Evolutionary conservation across 1,140 invertebrate species (phyloP), one percentile per base, ranked within the genome.

Genomic region (Drepana arcuata): DNA sequence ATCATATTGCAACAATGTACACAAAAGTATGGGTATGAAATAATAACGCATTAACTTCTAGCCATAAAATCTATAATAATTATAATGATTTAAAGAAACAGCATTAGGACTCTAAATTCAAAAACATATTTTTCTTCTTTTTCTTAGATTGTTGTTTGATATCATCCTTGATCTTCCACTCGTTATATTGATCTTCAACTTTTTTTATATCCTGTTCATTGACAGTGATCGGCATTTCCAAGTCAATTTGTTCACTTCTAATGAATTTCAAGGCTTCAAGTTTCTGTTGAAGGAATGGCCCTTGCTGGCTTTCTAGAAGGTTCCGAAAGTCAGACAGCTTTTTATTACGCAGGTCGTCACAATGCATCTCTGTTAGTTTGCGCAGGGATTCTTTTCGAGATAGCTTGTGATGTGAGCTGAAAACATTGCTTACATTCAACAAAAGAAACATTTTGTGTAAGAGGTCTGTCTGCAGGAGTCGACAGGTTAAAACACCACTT

Each of bases 191-290:
- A 40, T 84, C 55, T 15, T 85, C 82, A 1, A 88, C 85, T n/a
- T 70, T 67, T 37, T 84, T 85, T 37, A 93, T 89, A 39, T 92
- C 87, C 42, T 89, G 84, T 48, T 90, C 85, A 0, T 81, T 87
- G 0, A 92, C 85, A 0, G 90, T 89, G 0, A 88, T 83, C 18
- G 81, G 60, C 3, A 91, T 53, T 18, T 89, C 86, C 51, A 89
- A 88, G 12, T 86, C 85, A 33, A 85, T 73, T 68, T 95, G 90
- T 66, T 93, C 91, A 41, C 88, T 84, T 27, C 88, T 85, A 10
- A 94, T 92, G 49, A 89, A 91, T 29, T 85, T 77, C 16, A 94
- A 67, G 16, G 86, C 84, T 12, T 85, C 75, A n/a, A 89, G 73
- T 57, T 88, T 88, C 18, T 90, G 68, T 38, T 74, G 61, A 1